Evolutionary conservation across 2,113 vertebrate species (phyloP).

Genomic region (Parus major): DNA sequence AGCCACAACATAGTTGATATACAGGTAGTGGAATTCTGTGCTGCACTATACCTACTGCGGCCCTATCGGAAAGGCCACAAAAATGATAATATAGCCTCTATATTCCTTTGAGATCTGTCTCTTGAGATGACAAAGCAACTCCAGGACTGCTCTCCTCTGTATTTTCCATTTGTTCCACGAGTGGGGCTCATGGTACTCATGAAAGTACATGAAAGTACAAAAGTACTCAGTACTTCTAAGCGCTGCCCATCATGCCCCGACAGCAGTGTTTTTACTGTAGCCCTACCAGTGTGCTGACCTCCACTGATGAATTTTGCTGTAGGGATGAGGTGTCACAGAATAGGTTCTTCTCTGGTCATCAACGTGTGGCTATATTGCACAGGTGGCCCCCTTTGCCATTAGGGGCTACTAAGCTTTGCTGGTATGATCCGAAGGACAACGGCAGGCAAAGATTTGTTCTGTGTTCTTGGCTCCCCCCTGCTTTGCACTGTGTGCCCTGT

Average conservation of each 20-base stretch:
- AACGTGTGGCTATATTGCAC: fast-evolving
- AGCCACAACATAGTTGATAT: background rate
- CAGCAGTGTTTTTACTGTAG: background rate
- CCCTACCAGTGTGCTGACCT: background rate
- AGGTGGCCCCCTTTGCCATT: background rate
- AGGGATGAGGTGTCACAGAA: background rate
- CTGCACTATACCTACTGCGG: background rate
- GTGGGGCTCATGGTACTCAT: background rate
- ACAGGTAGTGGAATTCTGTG: background rate
- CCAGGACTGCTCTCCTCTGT: background rate
- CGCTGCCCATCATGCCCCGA: background rate
- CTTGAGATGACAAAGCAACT: background rate
- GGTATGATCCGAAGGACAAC: background rate
- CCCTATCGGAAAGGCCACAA: background rate
- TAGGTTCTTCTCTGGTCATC: background rate
- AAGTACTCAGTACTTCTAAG: background rate
- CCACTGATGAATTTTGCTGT: background rate
- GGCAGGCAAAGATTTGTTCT: background rate
- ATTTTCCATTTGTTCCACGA: background rate
- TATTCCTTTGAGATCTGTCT: background rate
- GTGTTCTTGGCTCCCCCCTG: background rate
- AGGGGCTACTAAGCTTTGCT: background rate
- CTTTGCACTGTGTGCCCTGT: background rate
- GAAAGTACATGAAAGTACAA: too few species aligned
- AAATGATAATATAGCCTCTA: background rate